These are phyloP conservation scores for Channa maculata DNA, from an alignment of 2,113 vertebrate genomes.

Conservation along the genomic window DNA sequence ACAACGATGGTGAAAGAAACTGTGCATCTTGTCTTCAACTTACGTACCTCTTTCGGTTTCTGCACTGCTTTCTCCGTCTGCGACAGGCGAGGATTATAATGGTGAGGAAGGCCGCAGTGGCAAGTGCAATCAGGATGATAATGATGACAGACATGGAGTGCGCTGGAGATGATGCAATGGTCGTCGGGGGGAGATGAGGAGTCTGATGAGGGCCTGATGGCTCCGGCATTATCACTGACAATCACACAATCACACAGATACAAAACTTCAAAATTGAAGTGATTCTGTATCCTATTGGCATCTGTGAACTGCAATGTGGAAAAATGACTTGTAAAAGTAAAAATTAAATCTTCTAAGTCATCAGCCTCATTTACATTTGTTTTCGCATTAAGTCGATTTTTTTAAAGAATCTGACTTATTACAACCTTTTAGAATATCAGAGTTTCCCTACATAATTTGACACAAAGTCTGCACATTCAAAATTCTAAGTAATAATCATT, in stretches of 20 bases:
- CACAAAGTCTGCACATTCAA: no score
- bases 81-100: conserved; percentile 86
- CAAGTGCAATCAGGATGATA: conserved; percentile 88
- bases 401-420: no score
- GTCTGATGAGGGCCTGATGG: conserved; percentile 78
- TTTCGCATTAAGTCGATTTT: no score
- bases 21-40: not conserved
- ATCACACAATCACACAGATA: conserved; percentile 63
- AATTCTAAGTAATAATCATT: no score
- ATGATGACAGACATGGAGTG: conserved; percentile 95
- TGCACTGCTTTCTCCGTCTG: conserved; percentile 88
- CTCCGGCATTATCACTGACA: conserved; percentile 76
- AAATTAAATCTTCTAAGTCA: no score
- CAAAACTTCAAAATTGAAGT: not conserved
- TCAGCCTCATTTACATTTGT: no score
- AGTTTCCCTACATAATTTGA: no score
- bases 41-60: conserved; percentile 88
- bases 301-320: no score
- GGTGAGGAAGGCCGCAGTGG: conserved; percentile 81
- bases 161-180: conserved; percentile 83
- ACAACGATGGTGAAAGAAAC: not conserved
- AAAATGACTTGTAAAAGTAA: no score
- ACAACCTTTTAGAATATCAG: no score
- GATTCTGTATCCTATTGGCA: not conserved
- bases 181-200: conserved; percentile 68